A percentile compares a stretch with the other conserved stretches of the same genome.
Evolutionary conservation across 2,888 invertebrate species (phyloP).

Genomic region (Acronicta alni): DNA sequence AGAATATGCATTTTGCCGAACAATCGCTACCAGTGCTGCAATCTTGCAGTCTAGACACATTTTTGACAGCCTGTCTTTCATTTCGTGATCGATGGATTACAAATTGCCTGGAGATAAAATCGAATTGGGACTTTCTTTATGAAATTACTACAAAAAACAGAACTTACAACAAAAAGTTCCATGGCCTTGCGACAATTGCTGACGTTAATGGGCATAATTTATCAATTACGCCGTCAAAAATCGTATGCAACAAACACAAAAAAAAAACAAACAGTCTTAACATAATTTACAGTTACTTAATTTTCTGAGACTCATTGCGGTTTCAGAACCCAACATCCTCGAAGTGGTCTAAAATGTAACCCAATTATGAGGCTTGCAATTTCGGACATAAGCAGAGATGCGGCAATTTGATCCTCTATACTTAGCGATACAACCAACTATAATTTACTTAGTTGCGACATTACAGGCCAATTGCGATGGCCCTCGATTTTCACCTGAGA

Average conservation of each 20-base stretch:
- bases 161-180: conserved; percentile 19
- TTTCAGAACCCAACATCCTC: conserved; percentile 40
- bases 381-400: conserved; percentile 49
- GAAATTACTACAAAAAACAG: conserved; percentile 12
- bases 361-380: conserved; percentile 54
- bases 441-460: conserved; percentile 75
- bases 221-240: conserved; percentile 38
- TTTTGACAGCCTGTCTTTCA: conserved; percentile 33
- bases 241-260: conserved; percentile 23
- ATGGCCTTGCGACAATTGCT: conserved; percentile 9
- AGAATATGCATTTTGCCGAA: conserved; percentile 57
- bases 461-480: conserved; percentile 66
- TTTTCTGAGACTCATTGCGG: conserved; percentile 48
- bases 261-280: conserved; percentile 53
- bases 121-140: conserved; percentile 7
- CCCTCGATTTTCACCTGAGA: conserved; percentile 64
- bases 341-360: conserved; percentile 45
- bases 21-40: conserved; percentile 56
- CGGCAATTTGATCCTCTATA: conserved; percentile 61
- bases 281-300: conserved; percentile 53
- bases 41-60: conserved; percentile 26
- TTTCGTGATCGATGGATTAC: conserved; percentile 34
- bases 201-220: conserved; percentile 36
- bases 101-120: conserved; percentile 23
- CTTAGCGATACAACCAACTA: conserved; percentile 65